phyloP scores from a whole-genome alignment of 2,113 vertebrate genomes.

The Melanerpes formicivorus region DNA sequence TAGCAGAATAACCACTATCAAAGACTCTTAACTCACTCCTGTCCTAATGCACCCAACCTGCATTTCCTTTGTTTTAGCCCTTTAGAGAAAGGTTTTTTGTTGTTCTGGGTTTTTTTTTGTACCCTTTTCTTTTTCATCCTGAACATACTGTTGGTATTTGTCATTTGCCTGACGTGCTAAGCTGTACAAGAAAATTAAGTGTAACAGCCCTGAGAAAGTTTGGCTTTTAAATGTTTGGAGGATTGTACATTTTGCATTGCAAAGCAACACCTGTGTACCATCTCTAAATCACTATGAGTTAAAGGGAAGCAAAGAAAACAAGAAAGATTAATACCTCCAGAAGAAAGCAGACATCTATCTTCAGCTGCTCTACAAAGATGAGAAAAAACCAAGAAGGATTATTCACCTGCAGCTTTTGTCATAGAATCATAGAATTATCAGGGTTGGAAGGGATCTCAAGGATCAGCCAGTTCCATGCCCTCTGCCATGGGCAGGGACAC shows the following conservation, averaged over 20 bases:
- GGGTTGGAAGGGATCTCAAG: too few relatives aligned
- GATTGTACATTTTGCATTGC: not conserved
- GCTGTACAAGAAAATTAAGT: not conserved
- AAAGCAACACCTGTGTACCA: not conserved
- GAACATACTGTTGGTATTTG: conserved; percentile 32
- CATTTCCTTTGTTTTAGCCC: conserved; percentile 24
- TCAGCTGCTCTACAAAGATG: not conserved
- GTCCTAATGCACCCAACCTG: not conserved
- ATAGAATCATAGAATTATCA: too few relatives aligned
- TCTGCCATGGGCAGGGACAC: too few relatives aligned
- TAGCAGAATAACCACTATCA: conserved; percentile 58
- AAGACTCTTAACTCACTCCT: conserved; percentile 52
- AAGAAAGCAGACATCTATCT: not conserved
- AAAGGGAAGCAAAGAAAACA: not conserved
- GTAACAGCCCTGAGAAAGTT: not conserved
- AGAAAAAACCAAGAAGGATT: not conserved
- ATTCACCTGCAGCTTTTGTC: not conserved
- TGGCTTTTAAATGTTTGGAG: not conserved
- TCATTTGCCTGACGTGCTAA: not conserved
- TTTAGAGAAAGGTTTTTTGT: not conserved
- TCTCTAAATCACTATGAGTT: not conserved
- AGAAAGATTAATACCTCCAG: not conserved
- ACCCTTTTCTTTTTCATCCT: not conserved
- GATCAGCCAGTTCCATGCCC: too few relatives aligned
- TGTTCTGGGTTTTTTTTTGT: too few relatives aligned